Evolutionary conservation across 1,140 invertebrate species (phyloP), one percentile per base, ranked within the genome.

Genomic region (Macrostomum lignano): DNA sequence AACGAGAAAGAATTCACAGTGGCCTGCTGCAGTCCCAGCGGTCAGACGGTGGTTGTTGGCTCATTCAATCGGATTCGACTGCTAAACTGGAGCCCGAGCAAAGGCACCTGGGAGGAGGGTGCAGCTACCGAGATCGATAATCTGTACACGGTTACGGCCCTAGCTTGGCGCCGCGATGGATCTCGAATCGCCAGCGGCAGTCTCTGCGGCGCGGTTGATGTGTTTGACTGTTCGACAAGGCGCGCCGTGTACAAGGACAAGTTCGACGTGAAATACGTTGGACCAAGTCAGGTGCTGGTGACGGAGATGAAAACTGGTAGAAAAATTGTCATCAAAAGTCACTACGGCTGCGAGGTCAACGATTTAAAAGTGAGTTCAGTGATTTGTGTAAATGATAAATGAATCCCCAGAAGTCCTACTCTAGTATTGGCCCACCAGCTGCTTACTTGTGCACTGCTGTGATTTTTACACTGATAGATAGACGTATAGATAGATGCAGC

Each of bases 151-250:
- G 65, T 88, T 10, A 74, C 77, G 1, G 67, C 74, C 1, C 48
- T 96, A 6, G 59, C 72, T 1, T 96, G 86, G 86, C 74, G 78
- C 43, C 65, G 68, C 29, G 88, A 96, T 56, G 88, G 79, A 1
- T 75, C 76, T 0, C 65, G 64, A 41, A 44, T 71, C 1, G 55
- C 59, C 37, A 53, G 47, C 44, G 73, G 72, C 0, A 71, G 73
- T 9, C 63, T 79, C 11, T 74, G 72, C 46, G 79, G 79, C 11
- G 70, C 69, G 25, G 68, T 82, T 1, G 67, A 79, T 39, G 47
- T 75, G 10, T 77, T 81, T 49, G 75, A 82, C 58, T 77, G 75
- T 38, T 66, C 69, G 36, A 49, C 72, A 20, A 69, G 67, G 65
- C 66, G 68, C 36, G 69, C 67, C 2, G 59, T 74, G n/a, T 72